Conservation (phyloP, 2,888 invertebrate species). For the Drosophila neutralis region DNA sequence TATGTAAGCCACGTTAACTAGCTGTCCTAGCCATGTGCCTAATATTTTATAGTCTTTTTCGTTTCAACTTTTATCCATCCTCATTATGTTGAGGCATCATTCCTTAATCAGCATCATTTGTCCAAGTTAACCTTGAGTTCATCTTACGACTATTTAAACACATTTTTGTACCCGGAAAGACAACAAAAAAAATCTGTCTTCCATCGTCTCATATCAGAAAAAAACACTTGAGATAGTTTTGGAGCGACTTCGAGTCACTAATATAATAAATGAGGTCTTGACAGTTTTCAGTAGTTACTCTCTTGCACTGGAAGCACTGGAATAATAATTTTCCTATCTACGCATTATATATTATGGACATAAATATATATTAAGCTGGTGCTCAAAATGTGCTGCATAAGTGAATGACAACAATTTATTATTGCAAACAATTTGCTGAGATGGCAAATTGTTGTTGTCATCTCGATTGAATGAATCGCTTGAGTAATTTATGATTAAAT, state of each 20-base stretch:
- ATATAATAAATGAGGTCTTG: background rate
- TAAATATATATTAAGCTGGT: conserved; percentile 4
- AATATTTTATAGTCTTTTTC: background rate
- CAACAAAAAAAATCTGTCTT: background rate
- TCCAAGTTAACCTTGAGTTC: background rate
- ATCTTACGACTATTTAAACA: background rate
- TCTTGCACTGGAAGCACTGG: background rate
- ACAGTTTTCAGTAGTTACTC: background rate
- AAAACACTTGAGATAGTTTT: background rate
- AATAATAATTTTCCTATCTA: background rate
- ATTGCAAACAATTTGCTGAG: conserved; percentile 23
- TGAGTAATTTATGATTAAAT: conserved; percentile 35
- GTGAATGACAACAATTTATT: conserved; percentile 11
- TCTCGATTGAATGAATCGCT: conserved; percentile 25
- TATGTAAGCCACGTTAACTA: background rate
- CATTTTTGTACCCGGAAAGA: background rate
- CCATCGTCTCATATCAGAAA: background rate
- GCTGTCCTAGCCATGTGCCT: background rate
- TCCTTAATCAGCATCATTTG: background rate
- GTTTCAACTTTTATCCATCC: background rate
- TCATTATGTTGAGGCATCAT: background rate
- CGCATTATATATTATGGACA: background rate
- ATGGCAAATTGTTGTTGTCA: conserved; percentile 28
- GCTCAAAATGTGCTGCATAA: conserved; percentile 9
- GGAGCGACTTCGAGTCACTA: background rate